phyloP scores from a whole-genome alignment of 2,888 invertebrate species.

The Pyrrhia umbra region DNA sequence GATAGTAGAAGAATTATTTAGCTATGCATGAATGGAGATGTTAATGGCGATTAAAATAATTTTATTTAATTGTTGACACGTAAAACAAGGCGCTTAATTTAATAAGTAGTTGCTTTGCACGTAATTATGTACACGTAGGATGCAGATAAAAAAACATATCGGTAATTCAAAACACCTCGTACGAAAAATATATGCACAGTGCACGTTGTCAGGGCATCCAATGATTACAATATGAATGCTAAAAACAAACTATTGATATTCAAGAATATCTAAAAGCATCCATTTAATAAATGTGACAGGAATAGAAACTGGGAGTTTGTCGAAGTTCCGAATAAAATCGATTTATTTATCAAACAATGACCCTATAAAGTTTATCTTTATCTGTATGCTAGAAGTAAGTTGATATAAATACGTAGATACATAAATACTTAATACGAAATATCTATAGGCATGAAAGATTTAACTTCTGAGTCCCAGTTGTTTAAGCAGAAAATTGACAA shows the following conservation, averaged over 20 bases:
- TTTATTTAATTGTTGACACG: slow-evolving; percentile 35
- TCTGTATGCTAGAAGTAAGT: neutral
- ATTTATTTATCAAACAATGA: slow-evolving; percentile 27
- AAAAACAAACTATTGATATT: slow-evolving; percentile 43
- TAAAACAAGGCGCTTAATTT: slow-evolving; percentile 12
- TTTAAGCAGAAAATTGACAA: too few species aligned
- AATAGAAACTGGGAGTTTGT: slow-evolving; percentile 42
- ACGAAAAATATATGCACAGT: neutral
- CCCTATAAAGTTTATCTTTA: slow-evolving; percentile 1
- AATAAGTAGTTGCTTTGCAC: neutral
- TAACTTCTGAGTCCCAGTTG: too few species aligned
- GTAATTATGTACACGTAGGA: neutral
- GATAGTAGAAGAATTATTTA: slow-evolving; percentile 49
- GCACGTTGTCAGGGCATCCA: slow-evolving; percentile 22
- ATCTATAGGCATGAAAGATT: too few species aligned
- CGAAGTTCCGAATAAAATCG: slow-evolving; percentile 23
- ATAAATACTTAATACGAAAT: too few species aligned
- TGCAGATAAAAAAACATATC: neutral
- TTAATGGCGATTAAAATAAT: slow-evolving; percentile 34
- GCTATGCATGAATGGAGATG: slow-evolving; percentile 48
- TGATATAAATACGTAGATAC: too few species aligned
- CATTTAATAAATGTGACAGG: slow-evolving; percentile 37
- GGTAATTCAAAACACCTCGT: neutral
- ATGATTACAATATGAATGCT: slow-evolving; percentile 40
- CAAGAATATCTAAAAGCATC: slow-evolving; percentile 29